Percentiles rank a stretch among this genome's conserved stretches.
Conservation (phyloP, 1,140 invertebrate species). For the Trypoxylus dichotomus region DNA sequence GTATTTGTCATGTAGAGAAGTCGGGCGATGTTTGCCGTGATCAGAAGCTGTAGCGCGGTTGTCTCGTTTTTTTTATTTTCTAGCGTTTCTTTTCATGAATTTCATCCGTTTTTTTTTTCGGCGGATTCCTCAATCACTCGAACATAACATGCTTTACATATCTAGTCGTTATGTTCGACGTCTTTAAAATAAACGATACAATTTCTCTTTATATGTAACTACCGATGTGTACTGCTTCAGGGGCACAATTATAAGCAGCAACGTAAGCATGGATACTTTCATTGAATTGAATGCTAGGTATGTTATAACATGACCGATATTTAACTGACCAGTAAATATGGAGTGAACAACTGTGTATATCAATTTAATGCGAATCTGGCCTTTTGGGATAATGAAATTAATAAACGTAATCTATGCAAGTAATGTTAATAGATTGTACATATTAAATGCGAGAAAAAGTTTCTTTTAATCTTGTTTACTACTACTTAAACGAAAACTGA, state of each 20-base stretch:
- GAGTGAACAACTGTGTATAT: not conserved
- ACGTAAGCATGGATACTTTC: not conserved
- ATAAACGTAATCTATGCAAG: no score
- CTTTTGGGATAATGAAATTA: no score
- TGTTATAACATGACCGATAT: not conserved
- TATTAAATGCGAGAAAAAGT: no score
- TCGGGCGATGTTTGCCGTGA: not conserved
- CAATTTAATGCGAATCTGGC: no score
- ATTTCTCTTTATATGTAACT: conserved; percentile 22
- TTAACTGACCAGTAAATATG: not conserved
- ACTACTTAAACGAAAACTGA: no score
- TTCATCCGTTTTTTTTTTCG: not conserved
- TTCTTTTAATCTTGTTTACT: no score
- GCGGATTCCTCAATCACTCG: conserved; percentile 13
- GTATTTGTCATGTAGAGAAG: conserved; percentile 40
- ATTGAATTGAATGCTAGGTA: not conserved
- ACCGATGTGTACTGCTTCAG: not conserved
- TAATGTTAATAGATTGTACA: no score
- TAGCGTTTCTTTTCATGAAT: not conserved
- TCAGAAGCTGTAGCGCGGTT: not conserved
- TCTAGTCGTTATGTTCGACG: conserved; percentile 19
- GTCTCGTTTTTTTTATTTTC: not conserved
- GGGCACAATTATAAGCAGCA: not conserved
- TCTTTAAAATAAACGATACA: conserved; percentile 20
- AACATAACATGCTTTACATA: conserved; percentile 22